These are phyloP conservation scores for Euschistus heros DNA, from an alignment of 1,140 invertebrate genomes.

Conservation along the genomic window DNA sequence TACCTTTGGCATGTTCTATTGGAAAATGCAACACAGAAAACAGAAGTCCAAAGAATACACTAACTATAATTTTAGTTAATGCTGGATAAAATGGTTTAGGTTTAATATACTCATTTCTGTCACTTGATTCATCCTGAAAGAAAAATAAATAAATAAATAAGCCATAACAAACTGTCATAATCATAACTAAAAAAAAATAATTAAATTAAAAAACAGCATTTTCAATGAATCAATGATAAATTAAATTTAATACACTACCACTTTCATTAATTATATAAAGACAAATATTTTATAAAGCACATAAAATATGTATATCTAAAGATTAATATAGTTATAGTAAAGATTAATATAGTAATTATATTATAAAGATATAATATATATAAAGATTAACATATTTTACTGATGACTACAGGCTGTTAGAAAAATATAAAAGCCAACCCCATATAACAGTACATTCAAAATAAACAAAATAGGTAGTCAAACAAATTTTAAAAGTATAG, in stretches of 20 bases:
- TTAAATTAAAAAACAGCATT: neutral
- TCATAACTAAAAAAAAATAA: neutral
- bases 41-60: conserved; percentile 51
- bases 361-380: no score
- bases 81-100: conserved; percentile 52
- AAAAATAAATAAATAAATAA: conserved; percentile 27
- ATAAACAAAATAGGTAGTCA: no score
- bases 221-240: neutral
- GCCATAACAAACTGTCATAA: no score
- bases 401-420: no score
- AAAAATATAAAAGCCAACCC: no score
- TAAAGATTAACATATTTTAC: no score
- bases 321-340: no score
- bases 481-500: no score
- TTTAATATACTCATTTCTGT: conserved; percentile 40
- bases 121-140: conserved; percentile 36
- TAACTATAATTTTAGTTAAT: conserved; percentile 51
- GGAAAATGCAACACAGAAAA: conserved; percentile 54
- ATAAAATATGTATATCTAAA: no score
- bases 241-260: neutral
- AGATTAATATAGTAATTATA: no score
- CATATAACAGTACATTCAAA: no score
- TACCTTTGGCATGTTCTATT: conserved; percentile 50
- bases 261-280: neutral
- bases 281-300: neutral